Base-by-base conservation (phyloP, 2,797 vertebrate genomes). In the Phoeniculus purpureus region DNA sequence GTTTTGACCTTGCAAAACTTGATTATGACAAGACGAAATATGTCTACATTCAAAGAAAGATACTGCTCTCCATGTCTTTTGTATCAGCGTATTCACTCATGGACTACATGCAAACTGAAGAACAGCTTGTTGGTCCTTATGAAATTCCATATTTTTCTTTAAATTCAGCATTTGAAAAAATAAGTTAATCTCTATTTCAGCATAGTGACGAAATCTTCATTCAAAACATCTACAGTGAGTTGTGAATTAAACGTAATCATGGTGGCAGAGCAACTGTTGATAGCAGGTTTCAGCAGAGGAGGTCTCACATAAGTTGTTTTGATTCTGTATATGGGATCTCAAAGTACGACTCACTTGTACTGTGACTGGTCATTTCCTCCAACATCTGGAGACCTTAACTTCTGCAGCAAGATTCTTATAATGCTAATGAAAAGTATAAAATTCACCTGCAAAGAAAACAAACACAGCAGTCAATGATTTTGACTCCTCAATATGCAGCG, bases 361-460 rank as follows among this genome's bases (percentile, higher is more conserved):
- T 99, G 99, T 26, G 98, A 98, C 51, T 98, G 98, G 92, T 99
- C 98, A 22, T 98, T 98, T 88, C 98, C 98, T 0, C 98, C 98
- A 1, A 98, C 96, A 15, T 99, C 98, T 14, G 99, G 98, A 88
- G 98, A 98, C 29, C 97, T 97, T 90, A 99, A 93, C 96, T 99
- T 99, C 96, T 99, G 98, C 45, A 99, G 96, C 86, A 99, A 89
- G 93, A 99, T 98, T 55, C 98, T 97, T 68, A 99, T 97, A 64
- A 99, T 99, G 84, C 98, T 98, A 95, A 99, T 96, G 93, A 99
- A 99, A 70, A 99, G 97, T 96, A 98, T 94, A 82, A 99, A 99
- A 96, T 99, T 99, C 87, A 99, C 97, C 99, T 99, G 93, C 45
- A 92, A 95, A 73, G 87, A 56, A 43, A 66, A 43, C 19, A 31